These are phyloP conservation scores for Platyscapa corneri DNA, from an alignment of 1,140 invertebrate genomes.

Conservation along the genomic window DNA sequence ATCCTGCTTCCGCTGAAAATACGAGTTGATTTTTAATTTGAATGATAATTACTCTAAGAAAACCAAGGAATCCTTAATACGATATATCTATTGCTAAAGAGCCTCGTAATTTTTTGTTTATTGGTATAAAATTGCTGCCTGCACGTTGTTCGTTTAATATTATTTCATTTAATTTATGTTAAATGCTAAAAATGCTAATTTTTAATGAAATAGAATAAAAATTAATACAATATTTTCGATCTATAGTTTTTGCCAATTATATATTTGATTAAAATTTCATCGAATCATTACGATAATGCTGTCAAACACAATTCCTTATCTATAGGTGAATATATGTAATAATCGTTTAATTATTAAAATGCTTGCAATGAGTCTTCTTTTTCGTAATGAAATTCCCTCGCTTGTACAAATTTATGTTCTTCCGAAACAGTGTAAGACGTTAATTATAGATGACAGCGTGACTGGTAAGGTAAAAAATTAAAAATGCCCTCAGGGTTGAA, in stretches of 20 bases:
- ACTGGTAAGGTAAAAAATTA: neutral
- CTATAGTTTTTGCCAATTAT: neutral
- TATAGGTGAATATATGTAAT: neutral
- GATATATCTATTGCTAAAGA: neutral
- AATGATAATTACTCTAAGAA: conserved; percentile 47
- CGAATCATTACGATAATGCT: neutral
- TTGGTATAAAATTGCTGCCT: neutral
- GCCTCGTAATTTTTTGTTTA: neutral
- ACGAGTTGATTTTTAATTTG: conserved; percentile 48
- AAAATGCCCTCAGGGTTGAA: neutral
- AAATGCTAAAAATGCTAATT: too few species aligned
- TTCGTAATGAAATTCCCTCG: neutral
- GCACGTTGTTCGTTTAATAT: neutral
- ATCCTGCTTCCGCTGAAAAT: conserved; percentile 41
- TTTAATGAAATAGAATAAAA: too few species aligned
- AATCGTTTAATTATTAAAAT: too few species aligned
- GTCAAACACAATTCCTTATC: neutral
- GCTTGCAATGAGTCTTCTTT: neutral
- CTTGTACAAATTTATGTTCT: neutral
- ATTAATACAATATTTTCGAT: too few species aligned
- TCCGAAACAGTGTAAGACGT: neutral
- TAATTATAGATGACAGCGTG: neutral
- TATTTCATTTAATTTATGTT: too few species aligned
- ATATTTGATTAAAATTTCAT: neutral
- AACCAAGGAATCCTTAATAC: conserved; percentile 33